Evolutionary conservation across 2,888 invertebrate genomes (phyloP), one percentile per base, ranked within the genome.

Genomic region (Acleris emargana): DNA sequence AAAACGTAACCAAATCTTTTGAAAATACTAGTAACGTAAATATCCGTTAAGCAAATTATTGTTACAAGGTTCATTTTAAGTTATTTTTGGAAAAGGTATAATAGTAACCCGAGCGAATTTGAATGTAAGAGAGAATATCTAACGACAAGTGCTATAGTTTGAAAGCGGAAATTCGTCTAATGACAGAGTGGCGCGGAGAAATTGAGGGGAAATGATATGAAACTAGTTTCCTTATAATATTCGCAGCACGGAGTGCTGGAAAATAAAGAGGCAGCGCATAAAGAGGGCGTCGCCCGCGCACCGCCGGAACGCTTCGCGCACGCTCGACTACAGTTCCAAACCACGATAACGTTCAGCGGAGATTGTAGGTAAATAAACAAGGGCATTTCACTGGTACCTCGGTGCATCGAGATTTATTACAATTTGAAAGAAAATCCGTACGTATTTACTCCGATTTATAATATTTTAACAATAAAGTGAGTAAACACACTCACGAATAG

Each of bases 191-290:
- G 67, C 45, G 47, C 52, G n/a, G 20, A 45, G 64, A 69, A 60
- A 67, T 66, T 53, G 60, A 68, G 59, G 70, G 68, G 76, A 80
- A 80, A 76, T 79, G 66, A 76, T 78, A 80, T 78, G 78, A 76
- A 79, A 80, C 82, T 81, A 80, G 79, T 83, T 83, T 83, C 76
- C 80, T 75, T 75, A 68, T 70, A 69, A 68, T 74, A 64, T 70
- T 74, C 72, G 71, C 69, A 68, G 72, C 55, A 71, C 67, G 53
- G 57, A 63, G 64, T 68, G 68, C 67, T 70, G 67, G 71, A 64
- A 71, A 72, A 72, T 69, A 69, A 71, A 67, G 70, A 75, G 70
- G 73, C 72, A 70, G 70, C 72, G 69, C 69, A 32, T 64, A 67
- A 68, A 58, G 52, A 64, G 68, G 67, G 71, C 66, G 67, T 72